Evolutionary conservation across 2,113 vertebrate species (phyloP), one percentile per base, ranked within the genome.

Genomic region (Athene noctua): DNA sequence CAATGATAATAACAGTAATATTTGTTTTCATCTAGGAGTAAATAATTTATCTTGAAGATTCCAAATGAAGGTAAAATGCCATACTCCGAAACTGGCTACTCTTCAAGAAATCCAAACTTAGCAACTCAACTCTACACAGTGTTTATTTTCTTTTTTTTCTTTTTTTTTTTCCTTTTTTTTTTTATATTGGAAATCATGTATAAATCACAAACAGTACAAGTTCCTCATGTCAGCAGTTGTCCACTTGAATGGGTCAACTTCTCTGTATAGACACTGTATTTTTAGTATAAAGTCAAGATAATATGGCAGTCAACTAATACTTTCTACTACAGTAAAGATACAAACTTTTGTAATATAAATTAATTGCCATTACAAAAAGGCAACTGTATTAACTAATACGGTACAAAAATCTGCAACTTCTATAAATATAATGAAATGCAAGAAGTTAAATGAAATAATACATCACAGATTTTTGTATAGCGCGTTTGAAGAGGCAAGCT

Each of bases 341-440:
- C 96, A 98, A 98, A 98, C 92, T 96, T 97, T 92, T 90, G 94
- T 95, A 96, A 97, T 98, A 98, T 97, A 98, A 98, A 98, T 98
- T 97, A 98, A 98, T 98, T 97, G 98, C 98, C 97, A 91, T 97
- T 98, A 98, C 94, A 98, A 98, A 98, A 98, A 98, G 98, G 98
- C 98, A 98, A 98, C 96, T 97, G 96, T 97, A 97, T 97, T 95
- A 95, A 96, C 97, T 97, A 97, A 97, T 96, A 98, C 13, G 94
- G 94, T 98, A 98, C 97, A 98, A 98, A 98, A 98, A 98, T 96
- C 93, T 91, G 97, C 97, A 97, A 98, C 96, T 96, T 97, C 97
- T 98, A 98, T 98, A 98, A 98, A 98, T 98, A 98, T 95, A 98
- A 98, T 72, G 93, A 97, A 97, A 98, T 92, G 90, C 88, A 90